Evolutionary conservation across 2,888 invertebrate species (phyloP).

Genomic region (Sphaerophoria rueppellii): DNA sequence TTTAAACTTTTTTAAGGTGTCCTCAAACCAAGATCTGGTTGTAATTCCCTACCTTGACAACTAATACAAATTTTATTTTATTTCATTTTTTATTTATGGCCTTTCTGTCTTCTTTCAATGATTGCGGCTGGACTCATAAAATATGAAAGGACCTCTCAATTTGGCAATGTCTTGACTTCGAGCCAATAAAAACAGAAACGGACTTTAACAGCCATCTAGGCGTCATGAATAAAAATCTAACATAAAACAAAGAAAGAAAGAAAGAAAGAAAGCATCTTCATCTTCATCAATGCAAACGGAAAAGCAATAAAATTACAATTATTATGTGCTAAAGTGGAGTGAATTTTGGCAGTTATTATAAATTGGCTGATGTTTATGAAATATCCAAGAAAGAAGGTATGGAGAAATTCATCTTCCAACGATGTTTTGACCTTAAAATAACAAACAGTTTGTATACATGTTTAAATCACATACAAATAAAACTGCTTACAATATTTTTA

Average conservation of each 20-base stretch:
- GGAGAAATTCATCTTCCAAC: not conserved
- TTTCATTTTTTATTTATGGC: not conserved
- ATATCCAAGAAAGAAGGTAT: not conserved
- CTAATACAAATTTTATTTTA: too few species aligned
- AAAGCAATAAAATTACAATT: constrained; percentile 17
- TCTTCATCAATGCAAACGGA: constrained; percentile 8
- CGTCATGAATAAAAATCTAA: constrained; percentile 5
- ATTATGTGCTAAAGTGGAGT: constrained; percentile 21
- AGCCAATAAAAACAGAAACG: constrained; percentile 7
- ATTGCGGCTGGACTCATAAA: constrained; percentile 13
- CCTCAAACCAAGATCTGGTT: too few species aligned
- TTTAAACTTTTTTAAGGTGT: too few species aligned
- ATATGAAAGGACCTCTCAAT: not conserved
- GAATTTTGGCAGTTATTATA: constrained; percentile 14
- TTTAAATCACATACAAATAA: not conserved
- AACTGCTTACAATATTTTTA: too few species aligned
- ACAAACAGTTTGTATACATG: too few species aligned
- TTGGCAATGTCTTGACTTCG: not conserved
- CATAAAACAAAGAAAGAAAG: not conserved
- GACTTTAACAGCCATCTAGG: constrained; percentile 18
- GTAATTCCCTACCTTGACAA: too few species aligned
- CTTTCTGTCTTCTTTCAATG: not conserved
- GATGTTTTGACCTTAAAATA: too few species aligned
- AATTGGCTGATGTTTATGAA: not conserved
- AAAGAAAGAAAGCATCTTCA: constrained; percentile 4